Evolutionary conservation across 1,140 invertebrate genomes (phyloP), one percentile per base, ranked within the genome.

Genomic region (Trichonephila clavipes): DNA sequence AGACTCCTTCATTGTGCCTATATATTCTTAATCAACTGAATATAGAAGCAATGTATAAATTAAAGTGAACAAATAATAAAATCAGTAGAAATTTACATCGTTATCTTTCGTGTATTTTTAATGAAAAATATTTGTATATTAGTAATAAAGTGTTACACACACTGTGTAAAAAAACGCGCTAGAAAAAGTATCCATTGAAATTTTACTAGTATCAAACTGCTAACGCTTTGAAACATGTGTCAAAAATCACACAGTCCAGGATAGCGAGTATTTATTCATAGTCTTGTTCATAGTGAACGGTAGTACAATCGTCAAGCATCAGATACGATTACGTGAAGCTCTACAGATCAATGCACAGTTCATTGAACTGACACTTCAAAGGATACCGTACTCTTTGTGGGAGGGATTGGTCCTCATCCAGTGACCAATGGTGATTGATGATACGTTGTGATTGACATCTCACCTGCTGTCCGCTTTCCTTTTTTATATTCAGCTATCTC

Each of bases 291-390:
- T 51, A 85, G 82, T 59, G 58, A 85, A 8, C 82, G 58, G 82
- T 85, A 59, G 82, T 85, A 85, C 44, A 85, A 85, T 85, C 44
- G 58, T 85, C n/a, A 21, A 24, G 82, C 82, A 59, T 59, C 82
- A 59, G 82, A 59, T 85, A 58, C 82, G 82, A 85, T 85, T 85
- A 85, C 82, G 24, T 90, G 88, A 90, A 90, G 72, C 69, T 81
- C 72, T 90, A 90, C 72, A 90, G 88, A 90, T 90, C 72, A 90
- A 90, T 90, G 88, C 88, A 81, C 72, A 90, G 88, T 90, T 90
- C 88, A 90, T 81, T 90, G 88, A 90, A 90, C 88, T 90, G 88
- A 90, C 88, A 90, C 88, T 81, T 90, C 88, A 90, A 90, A 90
- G 88, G 88, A 90, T 90, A 90, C 88, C 88, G 72, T 90, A 90